Evolutionary conservation across 1,140 invertebrate genomes (phyloP), one percentile per base, ranked within the genome.

Genomic region (Ladona fulva): DNA sequence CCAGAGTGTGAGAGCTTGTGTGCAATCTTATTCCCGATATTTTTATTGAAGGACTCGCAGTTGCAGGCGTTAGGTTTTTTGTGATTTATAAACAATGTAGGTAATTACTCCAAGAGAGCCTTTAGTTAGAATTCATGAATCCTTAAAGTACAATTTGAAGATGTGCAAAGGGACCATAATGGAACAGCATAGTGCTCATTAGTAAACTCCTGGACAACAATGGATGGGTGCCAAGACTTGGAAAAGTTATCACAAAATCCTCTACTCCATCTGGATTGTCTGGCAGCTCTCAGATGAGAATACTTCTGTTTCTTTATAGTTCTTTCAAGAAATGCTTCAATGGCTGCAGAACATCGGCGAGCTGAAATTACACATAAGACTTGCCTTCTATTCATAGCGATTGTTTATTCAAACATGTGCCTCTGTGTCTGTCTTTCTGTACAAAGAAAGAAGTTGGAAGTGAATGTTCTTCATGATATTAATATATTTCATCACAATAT

Each of bases 391-490:
- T 66, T 6, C 14, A 3, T 66, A 66, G 52, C n/a, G 12, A 66
- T 22, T 66, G 52, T 66, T 66, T 66, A 66, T 66, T 66, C 52
- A 66, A 66, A 66, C 52, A 66, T 66, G 52, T 66, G 52, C 52
- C 52, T 66, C 52, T 66, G 52, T 66, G 52, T 66, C 52, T 66
- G 52, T 66, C 52, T 66, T 66, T 66, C 52, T 66, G 52, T 66
- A 66, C 52, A 66, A 66, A 66, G 52, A 66, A 6, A 66, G 52
- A 66, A 66, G 52, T 66, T 66, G 52, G 12, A 66, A 66, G n/a
- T 66, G 52, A 66, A 66, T 66, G 52, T 66, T 66, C 52, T 66
- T 66, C n/a, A 66, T 66, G 52, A 66, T 66, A 66, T 66, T 66
- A 66, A 66, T 66, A 66, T 66, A 66, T 66, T 66, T 66, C 16